phyloP scores from a whole-genome alignment of 1,140 invertebrate species.

The Drosophila prosaltans region DNA sequence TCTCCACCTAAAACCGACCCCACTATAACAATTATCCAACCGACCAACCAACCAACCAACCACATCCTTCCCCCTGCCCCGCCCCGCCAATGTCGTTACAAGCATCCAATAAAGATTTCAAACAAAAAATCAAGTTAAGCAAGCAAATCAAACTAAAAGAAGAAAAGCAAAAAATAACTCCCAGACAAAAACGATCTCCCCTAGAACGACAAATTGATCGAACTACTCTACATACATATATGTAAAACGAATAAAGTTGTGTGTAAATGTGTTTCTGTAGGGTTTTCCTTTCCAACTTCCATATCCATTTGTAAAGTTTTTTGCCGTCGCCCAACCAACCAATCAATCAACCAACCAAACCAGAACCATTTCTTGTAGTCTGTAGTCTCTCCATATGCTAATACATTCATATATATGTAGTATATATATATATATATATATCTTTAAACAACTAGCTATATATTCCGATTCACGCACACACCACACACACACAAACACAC shows the following conservation, averaged over 20 bases:
- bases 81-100: conserved; percentile 60
- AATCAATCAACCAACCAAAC: conserved; percentile 17
- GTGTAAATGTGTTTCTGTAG: conserved; percentile 66
- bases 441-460: conserved; percentile 73
- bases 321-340: conserved; percentile 31
- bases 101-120: conserved; percentile 83
- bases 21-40: not conserved
- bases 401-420: conserved; percentile 73
- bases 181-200: not conserved
- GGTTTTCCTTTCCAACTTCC: conserved; percentile 39
- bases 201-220: conserved; percentile 28
- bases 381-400: conserved; percentile 68
- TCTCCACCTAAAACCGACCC: not conserved
- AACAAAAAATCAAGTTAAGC: conserved; percentile 39
- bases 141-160: conserved; percentile 24
- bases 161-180: conserved; percentile 5
- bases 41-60: not conserved
- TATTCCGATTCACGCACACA: conserved; percentile 71
- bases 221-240: not conserved
- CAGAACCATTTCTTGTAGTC: conserved; percentile 60
- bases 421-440: conserved; percentile 51
- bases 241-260: conserved; percentile 40
- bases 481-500: conserved; percentile 33
- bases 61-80: not conserved
- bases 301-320: conserved; percentile 61